Percentiles rank a stretch among this genome's conserved stretches.
Conservation (phyloP, 2,888 invertebrate genomes). For the Drosophila rubida region DNA sequence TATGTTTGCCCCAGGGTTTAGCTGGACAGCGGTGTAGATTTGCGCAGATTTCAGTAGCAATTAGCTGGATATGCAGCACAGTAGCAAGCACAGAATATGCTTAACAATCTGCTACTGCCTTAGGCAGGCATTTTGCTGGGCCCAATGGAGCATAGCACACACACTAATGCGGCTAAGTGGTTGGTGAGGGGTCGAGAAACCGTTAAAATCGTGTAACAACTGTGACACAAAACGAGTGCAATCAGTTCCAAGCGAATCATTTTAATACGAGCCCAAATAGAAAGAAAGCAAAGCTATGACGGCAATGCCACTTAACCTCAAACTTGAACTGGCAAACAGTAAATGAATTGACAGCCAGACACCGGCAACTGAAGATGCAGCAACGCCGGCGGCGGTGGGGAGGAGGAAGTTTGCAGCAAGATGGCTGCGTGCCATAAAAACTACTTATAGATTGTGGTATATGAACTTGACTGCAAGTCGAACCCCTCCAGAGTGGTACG, state of each 20-base stretch:
- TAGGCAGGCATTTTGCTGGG: constrained; percentile 21
- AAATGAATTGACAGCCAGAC: constrained; percentile 62
- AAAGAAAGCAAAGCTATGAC: constrained; percentile 20
- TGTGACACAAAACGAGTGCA: constrained; percentile 46
- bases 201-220: constrained; percentile 35
- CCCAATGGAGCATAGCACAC: constrained; percentile 45
- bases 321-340: constrained; percentile 59
- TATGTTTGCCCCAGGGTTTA: constrained; percentile 44
- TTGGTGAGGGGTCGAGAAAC: constrained; percentile 27
- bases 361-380: constrained; percentile 17
- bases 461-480: constrained; percentile 70
- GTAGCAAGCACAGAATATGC: constrained; percentile 39
- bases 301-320: constrained; percentile 56
- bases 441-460: constrained; percentile 54
- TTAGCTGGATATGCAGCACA: constrained; percentile 45
- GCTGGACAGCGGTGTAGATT: constrained; percentile 47
- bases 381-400: background rate
- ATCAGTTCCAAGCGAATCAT: constrained; percentile 64
- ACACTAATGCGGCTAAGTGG: constrained; percentile 18
- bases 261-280: constrained; percentile 31
- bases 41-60: constrained; percentile 56
- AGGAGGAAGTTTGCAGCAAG: constrained; percentile 31
- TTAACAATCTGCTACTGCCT: background rate
- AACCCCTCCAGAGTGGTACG: constrained; percentile 10
- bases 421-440: constrained; percentile 72